Conservation (phyloP, 1,140 invertebrate species). For the Agraylea sexmaculata region DNA sequence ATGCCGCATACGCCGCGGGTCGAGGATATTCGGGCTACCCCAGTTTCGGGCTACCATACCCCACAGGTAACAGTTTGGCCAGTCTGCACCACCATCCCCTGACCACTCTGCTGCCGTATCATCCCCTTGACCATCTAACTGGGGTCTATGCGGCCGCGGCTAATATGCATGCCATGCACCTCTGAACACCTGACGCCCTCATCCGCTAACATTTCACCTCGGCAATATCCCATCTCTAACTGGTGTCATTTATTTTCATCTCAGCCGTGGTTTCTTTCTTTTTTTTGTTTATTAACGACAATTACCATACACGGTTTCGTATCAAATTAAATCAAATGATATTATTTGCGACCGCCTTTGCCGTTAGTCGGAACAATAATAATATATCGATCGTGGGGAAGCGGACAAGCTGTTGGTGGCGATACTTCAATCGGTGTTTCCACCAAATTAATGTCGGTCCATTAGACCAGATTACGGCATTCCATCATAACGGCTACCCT, state of each 20-base stretch:
- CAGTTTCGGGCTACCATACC: slow-evolving; percentile 92
- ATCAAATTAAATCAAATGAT: not conserved
- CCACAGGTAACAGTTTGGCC: slow-evolving; percentile 82
- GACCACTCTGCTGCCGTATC: slow-evolving; percentile 48
- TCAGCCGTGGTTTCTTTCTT: too few species aligned
- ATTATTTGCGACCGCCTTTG: slow-evolving; percentile 9
- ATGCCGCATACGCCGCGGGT: slow-evolving; percentile 85
- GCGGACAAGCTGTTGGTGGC: slow-evolving; percentile 8
- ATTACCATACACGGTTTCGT: too few species aligned
- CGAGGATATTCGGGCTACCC: slow-evolving; percentile 91
- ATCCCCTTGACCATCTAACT: slow-evolving; percentile 50
- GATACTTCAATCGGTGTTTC: slow-evolving; percentile 16
- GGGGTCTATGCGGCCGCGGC: slow-evolving; percentile 43
- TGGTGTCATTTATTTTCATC: too few species aligned
- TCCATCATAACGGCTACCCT: slow-evolving; percentile 16
- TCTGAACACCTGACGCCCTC: slow-evolving; percentile 48
- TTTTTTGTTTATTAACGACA: too few species aligned
- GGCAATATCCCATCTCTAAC: too few species aligned
- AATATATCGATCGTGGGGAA: slow-evolving; percentile 8
- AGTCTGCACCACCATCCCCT: slow-evolving; percentile 48
- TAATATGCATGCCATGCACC: slow-evolving; percentile 67
- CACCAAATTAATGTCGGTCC: slow-evolving; percentile 13
- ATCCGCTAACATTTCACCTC: slow-evolving; percentile 24
- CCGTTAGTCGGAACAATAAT: slow-evolving; percentile 13
- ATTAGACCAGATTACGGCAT: slow-evolving; percentile 15